Evolutionary conservation across 1,140 invertebrate genomes (phyloP), one percentile per base, ranked within the genome.

Genomic region (Trichomalopsis sarcophagae): DNA sequence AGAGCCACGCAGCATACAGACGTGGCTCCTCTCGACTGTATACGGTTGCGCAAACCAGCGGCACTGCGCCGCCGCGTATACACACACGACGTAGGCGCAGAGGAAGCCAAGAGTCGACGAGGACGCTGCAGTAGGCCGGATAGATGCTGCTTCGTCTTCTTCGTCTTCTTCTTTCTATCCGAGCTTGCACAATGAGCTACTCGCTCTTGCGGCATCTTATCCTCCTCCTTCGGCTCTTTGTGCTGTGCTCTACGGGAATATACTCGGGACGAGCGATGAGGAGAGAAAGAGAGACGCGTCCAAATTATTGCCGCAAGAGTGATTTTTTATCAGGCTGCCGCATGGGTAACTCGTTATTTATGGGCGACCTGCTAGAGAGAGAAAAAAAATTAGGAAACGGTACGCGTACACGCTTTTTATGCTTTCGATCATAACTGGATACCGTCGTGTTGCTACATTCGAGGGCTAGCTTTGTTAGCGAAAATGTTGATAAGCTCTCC

Each of bases 171-270:
- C 17, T 21, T 62, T 62, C 55, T n/a, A 62, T 62, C 23, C 69
- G 69, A 44, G n/a, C 62, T 81, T 81, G 78, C 78, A 81, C 78
- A 81, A 81, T 69, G 62, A 68, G 68, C 78, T 36, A 68, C 33
- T 76, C 36, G 40, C 36, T 23, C 21, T 81, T 69, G 78, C 66
- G 66, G 78, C 78, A 81, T 69, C 33, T 81, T 21, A 62, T 69
- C 33, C 78, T 68, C 62, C 78, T 40, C 66, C 78, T 33, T 62
- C 55, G 30, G 10, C 14, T 75, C 73, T 75, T 23, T 44, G 73
- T 75, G 30, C 17, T 17, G 7, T 71, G 30, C 17, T 17, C 1
- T 71, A 30, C 1, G 4, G 68, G 10, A 44, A 44, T 44, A 44
- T 9, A 44, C 5, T 21, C 55, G 55, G 17, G 17, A 62, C 55